A percentile compares a stretch with the other conserved stretches of the same genome.
Evolutionary conservation across 2,888 invertebrate species (phyloP).

Genomic region (Pseudococcus jackbeardsleyi): DNA sequence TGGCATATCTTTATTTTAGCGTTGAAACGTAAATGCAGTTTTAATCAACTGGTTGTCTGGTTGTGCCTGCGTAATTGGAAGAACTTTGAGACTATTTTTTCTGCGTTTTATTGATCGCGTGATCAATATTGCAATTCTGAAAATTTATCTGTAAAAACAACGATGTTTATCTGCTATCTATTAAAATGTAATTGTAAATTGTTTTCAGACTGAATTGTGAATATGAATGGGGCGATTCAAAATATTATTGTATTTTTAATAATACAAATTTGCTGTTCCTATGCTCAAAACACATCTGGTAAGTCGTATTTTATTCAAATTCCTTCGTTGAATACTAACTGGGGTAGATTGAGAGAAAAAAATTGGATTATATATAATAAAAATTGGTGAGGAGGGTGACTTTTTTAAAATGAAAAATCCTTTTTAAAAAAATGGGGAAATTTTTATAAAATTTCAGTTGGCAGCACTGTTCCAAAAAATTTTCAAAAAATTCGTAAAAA

Average conservation of each 20-base stretch:
- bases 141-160: neutral
- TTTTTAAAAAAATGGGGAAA: too few species aligned
- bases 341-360: too few species aligned
- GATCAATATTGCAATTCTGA: neutral
- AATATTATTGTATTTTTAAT: neutral
- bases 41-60: neutral
- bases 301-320: neutral
- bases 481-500: too few species aligned
- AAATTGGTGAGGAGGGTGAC: too few species aligned
- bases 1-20: neutral
- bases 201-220: slow-evolving; percentile 10
- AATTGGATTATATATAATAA: too few species aligned
- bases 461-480: too few species aligned
- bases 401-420: too few species aligned
- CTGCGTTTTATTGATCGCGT: neutral
- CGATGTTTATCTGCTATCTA: neutral
- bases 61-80: neutral
- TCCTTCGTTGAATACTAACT: too few species aligned
- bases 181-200: neutral
- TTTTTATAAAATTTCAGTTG: too few species aligned
- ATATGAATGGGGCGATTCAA: slow-evolving; percentile 5
- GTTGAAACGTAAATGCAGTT: neutral
- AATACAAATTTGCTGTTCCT: slow-evolving; percentile 14
- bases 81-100: neutral
- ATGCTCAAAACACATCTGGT: slow-evolving; percentile 13